Base-by-base conservation (phyloP, 2,797 vertebrate species). In the Echiichthys vipera region DNA sequence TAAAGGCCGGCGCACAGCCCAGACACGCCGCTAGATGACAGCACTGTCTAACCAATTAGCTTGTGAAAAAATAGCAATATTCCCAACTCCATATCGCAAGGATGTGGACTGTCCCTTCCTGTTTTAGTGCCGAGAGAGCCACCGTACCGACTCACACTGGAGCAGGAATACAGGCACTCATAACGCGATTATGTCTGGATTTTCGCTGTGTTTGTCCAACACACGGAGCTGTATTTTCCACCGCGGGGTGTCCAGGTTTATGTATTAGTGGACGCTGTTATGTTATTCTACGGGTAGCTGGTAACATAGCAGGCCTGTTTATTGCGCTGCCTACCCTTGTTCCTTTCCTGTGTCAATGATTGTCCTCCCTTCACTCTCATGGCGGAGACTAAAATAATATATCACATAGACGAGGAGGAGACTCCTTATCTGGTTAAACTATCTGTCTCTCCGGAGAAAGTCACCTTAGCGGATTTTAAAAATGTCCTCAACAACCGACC, bases 311-410 rank as follows among this genome's bases (percentile, higher is more conserved):
- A 87, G 91, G 80, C 90, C 87, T 85, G 84, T 88, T 85, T 84
- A 84, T 85, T 90, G 83, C 84, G 86, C 91, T 88, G 92, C 88
- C 90, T 88, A 80, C 90, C 91, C 91, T 91, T 84, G 89, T 84
- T 93, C 84, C 86, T 88, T 91, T 89, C 85, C 93, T 78, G 90
- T 90, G 90, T 94, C 93, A 93, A 93, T 94, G 94, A 92, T 89
- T 93, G 93, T 94, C 93, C 90, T 91, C 86, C 82, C 88, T 82
- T 89, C 84, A 77, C 89, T 89, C 94, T 95, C 95, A 98, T 99
- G 98, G 97, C 97, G 96, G 98, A 99, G 95, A 99, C 98, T 80
- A 99, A 98, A 93, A 98, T 99, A 78, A 99, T 99, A 77, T 99
- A 99, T 86, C 98, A 98, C 90, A 98, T 99, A 88, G 98, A 99